Base-by-base conservation (phyloP, 2,113 vertebrate species). In the Scartelaos histophorus region DNA sequence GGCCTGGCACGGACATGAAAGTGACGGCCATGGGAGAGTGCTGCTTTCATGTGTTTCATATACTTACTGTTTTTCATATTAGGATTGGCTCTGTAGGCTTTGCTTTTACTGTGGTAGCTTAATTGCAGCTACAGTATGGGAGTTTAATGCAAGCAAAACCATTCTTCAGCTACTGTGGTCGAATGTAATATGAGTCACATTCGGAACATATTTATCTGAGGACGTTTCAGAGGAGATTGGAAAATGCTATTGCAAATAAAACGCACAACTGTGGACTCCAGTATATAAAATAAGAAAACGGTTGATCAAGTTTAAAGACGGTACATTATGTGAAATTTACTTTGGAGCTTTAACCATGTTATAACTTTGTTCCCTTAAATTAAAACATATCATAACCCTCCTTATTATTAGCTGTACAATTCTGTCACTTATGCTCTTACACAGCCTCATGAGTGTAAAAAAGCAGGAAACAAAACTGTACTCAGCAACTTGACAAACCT, bases 1-100 rank as follows among this genome's bases (percentile, higher is more conserved):
- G 34, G 13, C 57, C 29, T 67, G 71, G 79, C 6, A 25, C 71
- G 82, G 71, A 84, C 79, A 81, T 60, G 80, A 76, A 21, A 75
- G 74, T 78, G 69, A 57, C 46, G 38, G 64, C 43, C 54, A 2
- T 5, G 58, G 58, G 25, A 6, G 69, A 73, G 79, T 64, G 68
- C 45, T 69, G 76, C 71, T 53, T 78, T 69, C 56, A 70, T 54
- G 11, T 2, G 9, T 51, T 71, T 74, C 66, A 57, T 38, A 71
- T 1, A 64, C 5, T 24, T 57, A 22, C 3, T 49, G 47, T 25
- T 34, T 61, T 61, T 61, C 58, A 61, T 61, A 61, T 34, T 17
- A 34, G 25, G 25, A 15, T 3, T n/a, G 51, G 51, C n/a, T 54
- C 51, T 54, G 19, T 29, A 34, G 7, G 25, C 58, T 61, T 16